Conservation (phyloP, 1,140 invertebrate species). For the Listronotus oregonensis region DNA sequence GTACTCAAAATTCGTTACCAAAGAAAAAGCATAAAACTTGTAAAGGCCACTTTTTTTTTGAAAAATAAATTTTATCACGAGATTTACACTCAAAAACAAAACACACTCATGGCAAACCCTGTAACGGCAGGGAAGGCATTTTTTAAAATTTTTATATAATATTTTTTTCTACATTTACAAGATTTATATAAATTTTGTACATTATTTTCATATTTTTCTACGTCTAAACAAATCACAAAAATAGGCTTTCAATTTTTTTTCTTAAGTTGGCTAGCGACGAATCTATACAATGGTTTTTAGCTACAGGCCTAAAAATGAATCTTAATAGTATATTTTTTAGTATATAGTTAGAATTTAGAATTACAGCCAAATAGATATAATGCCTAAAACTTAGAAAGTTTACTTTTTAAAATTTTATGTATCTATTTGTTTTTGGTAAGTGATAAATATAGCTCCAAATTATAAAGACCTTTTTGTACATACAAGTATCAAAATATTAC, state of each 20-base stretch:
- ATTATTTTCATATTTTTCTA: constrained; percentile 52
- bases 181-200: constrained; percentile 58
- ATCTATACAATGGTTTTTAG: constrained; percentile 21
- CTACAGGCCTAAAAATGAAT: constrained; percentile 19
- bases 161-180: constrained; percentile 53
- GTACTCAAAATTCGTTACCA: constrained; percentile 37
- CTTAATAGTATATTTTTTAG: constrained; percentile 3
- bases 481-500: no score
- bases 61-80: constrained; percentile 45
- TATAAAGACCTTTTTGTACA: no score
- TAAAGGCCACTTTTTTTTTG: constrained; percentile 51
- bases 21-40: constrained; percentile 38
- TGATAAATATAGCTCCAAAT: no score
- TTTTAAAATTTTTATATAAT: constrained; percentile 51
- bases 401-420: background rate
- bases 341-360: constrained; percentile 20
- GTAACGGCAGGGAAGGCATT: constrained; percentile 57
- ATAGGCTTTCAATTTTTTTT: constrained; percentile 48
- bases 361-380: constrained; percentile 29
- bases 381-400: constrained; percentile 1
- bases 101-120: constrained; percentile 52
- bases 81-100: constrained; percentile 35
- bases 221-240: constrained; percentile 57
- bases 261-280: constrained; percentile 24
- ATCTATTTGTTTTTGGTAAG: background rate